Evolutionary conservation across 1,140 invertebrate species (phyloP), one percentile per base, ranked within the genome.

Genomic region (Drosophila melanica): DNA sequence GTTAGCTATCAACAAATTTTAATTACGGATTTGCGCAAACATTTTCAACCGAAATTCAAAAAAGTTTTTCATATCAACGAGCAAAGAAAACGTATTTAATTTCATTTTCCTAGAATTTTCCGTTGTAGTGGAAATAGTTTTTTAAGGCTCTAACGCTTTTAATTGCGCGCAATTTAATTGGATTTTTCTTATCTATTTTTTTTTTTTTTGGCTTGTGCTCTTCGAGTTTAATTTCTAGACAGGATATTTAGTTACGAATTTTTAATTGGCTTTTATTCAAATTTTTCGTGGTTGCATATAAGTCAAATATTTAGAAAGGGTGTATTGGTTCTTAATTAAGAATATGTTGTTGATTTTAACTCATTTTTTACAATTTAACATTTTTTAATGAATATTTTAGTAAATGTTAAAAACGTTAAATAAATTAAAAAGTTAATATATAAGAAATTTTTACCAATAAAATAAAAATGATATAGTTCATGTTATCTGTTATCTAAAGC

Each of bases 11-110:
- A 72, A 66, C 44, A 33, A 64, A 76, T 68, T 81, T 78, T 85
- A 85, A 85, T 85, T 78, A 85, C 66, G 75, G 70, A 85, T 87
- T 85, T 74, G 42, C 48, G 71, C 70, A 78, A 85, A 85, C 66
- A 86, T 69, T 86, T 69, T 75, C 23, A 57, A 64, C 54, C 23
- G 50, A 48, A 80, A 62, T 63, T 45, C 37, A 35, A 45, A 59
- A 59, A 58, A 63, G 41, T 48, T 77, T 68, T 41, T 27, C 39
- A 65, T 60, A 20, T 27, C 33, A 39, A 14, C 20, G 11, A 9
- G 27, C 45, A 16, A 45, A 20, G 14, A 4, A 30, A 51, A 51
- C 30, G 1, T 35, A 11, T 2, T 27, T 18, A 51, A 16, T 16
- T 27, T 18, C 30, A 30, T 37, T 53, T 37, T 18, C 3, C 30